These are phyloP conservation scores for Argyra leucocephala DNA, from an alignment of 2,888 invertebrate species.

Conservation along the genomic window DNA sequence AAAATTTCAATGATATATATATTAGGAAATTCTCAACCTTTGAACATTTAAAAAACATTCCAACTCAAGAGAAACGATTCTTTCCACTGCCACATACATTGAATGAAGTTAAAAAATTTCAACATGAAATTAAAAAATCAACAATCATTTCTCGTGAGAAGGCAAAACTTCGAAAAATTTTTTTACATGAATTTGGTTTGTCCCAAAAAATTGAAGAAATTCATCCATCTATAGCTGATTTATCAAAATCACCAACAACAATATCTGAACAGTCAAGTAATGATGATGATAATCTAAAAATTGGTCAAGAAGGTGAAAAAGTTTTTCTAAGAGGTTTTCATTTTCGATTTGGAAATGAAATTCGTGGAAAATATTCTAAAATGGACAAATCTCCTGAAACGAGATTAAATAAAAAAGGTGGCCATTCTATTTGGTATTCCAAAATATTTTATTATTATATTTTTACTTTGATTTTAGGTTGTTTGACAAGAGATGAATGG, in stretches of 20 bases:
- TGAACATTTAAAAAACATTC: slow-evolving; percentile 23
- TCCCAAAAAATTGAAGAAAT: slow-evolving; percentile 29
- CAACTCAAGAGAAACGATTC: slow-evolving; percentile 23
- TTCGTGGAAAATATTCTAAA: slow-evolving; percentile 35
- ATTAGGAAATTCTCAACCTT: slow-evolving; percentile 12
- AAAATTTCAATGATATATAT: slow-evolving; percentile 14
- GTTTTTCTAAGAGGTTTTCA: slow-evolving; percentile 39
- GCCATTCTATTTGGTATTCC: too few relatives aligned
- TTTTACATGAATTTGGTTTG: slow-evolving; percentile 29
- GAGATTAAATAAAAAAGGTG: not conserved
- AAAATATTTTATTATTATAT: not conserved
- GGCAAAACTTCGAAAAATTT: slow-evolving; percentile 30
- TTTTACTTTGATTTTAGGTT: slow-evolving; percentile 25
- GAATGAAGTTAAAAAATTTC: slow-evolving; percentile 31
- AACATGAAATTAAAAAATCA: slow-evolving; percentile 30
- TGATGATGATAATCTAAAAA: slow-evolving; percentile 36
- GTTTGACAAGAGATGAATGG: slow-evolving; percentile 38
- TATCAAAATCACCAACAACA: slow-evolving; percentile 20
- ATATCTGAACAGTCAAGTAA: slow-evolving; percentile 35
- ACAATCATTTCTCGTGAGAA: slow-evolving; percentile 31
- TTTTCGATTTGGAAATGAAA: slow-evolving; percentile 33
- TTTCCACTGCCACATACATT: slow-evolving; percentile 35
- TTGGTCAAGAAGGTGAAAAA: slow-evolving; percentile 33
- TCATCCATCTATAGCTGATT: slow-evolving; percentile 29
- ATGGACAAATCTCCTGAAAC: slow-evolving; percentile 26